These are phyloP conservation scores for Zygogramma bicolorata DNA, from an alignment of 2,888 invertebrate species.

Conservation along the genomic window DNA sequence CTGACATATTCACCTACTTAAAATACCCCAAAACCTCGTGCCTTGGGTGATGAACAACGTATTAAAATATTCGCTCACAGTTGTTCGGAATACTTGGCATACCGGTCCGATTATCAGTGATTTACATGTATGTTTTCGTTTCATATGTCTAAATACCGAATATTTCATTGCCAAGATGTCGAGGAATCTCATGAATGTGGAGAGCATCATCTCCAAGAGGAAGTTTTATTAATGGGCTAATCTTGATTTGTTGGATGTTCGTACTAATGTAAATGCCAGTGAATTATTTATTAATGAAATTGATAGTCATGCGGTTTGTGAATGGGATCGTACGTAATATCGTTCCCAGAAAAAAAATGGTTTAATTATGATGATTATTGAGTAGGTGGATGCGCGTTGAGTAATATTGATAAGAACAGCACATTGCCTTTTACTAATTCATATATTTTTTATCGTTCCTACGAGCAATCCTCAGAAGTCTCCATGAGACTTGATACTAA, in stretches of 20 bases:
- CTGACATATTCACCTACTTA: neutral
- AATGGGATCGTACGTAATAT: slow-evolving; percentile 3
- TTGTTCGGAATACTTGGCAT: slow-evolving; percentile 23
- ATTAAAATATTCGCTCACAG: slow-evolving; percentile 4
- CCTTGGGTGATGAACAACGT: neutral
- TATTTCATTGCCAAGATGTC: slow-evolving; percentile 18
- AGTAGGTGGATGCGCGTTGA: neutral
- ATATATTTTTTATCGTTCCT: too few relatives aligned
- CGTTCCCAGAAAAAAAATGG: neutral
- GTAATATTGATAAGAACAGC: neutral
- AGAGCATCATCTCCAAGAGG: slow-evolving; percentile 1
- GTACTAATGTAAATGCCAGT: neutral
- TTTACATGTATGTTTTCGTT: slow-evolving; percentile 26
- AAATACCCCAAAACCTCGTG: neutral
- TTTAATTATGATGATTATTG: neutral
- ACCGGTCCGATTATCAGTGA: slow-evolving; percentile 25
- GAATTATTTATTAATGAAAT: neutral
- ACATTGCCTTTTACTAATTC: too few relatives aligned
- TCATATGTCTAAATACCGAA: slow-evolving; percentile 24
- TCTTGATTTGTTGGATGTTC: neutral
- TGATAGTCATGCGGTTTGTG: neutral
- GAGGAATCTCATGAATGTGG: neutral
- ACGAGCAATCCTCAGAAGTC: too few relatives aligned
- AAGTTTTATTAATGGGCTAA: neutral
- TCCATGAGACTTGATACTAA: too few relatives aligned